Percentiles rank a stretch among this genome's conserved stretches.
These are phyloP conservation scores for Heliothis subflexa DNA, from an alignment of 1,140 invertebrate genomes.

Conservation along the genomic window DNA sequence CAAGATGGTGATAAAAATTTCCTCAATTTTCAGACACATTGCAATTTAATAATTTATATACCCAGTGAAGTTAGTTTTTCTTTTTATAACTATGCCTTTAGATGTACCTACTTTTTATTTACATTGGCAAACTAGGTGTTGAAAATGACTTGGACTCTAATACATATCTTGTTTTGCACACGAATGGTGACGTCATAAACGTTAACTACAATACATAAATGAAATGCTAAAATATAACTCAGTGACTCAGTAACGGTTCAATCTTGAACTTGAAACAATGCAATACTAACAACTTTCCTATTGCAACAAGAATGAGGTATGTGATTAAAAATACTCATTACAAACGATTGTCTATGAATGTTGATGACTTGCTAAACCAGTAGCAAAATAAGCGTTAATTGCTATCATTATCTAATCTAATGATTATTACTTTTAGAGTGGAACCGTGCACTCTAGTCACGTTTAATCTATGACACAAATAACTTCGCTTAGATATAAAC, in stretches of 20 bases:
- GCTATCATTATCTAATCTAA: conserved; percentile 59
- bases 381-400: conserved; percentile 52
- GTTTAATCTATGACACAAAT: conserved; percentile 40
- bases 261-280: background rate
- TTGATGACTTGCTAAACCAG: conserved; percentile 51
- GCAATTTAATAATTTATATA: too few relatives aligned
- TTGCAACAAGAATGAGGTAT: conserved; percentile 2
- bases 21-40: too few relatives aligned
- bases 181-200: background rate
- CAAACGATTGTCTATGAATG: conserved; percentile 7
- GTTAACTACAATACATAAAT: background rate
- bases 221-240: background rate
- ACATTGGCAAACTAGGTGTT: too few relatives aligned
- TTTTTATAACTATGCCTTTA: too few relatives aligned
- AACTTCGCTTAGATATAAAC: conserved; percentile 21
- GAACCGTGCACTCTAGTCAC: conserved; percentile 36
- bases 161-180: too few relatives aligned
- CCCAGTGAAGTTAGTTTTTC: too few relatives aligned
- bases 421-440: conserved; percentile 53
- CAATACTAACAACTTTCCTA: conserved; percentile 3
- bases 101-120: too few relatives aligned
- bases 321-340: conserved; percentile 27
- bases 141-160: too few relatives aligned
- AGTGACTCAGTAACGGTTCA: background rate
- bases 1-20: too few relatives aligned